Percentiles rank a stretch among this genome's conserved stretches.
phyloP scores from a whole-genome alignment of 1,140 invertebrate species.

The Coptotermes formosanus region DNA sequence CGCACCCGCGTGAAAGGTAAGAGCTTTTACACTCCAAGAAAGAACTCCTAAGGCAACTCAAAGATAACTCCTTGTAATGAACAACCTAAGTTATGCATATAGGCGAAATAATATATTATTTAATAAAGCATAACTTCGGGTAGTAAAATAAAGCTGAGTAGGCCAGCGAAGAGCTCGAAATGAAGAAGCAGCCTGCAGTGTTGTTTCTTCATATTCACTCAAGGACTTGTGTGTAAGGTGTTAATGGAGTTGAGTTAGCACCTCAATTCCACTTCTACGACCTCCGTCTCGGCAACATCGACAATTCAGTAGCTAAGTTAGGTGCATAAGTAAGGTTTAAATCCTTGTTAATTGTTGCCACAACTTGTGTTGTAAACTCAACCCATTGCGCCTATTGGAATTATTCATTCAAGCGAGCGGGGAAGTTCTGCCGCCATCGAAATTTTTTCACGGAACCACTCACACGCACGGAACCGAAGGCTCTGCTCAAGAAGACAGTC shows the following conservation, averaged over 20 bases:
- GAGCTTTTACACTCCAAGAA: background rate
- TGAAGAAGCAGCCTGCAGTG: background rate
- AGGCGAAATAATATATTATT: background rate
- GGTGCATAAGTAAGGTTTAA: background rate
- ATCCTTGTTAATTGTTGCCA: constrained; percentile 9
- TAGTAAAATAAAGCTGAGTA: background rate
- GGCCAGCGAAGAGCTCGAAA: background rate
- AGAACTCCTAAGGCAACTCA: background rate
- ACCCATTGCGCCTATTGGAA: too few relatives aligned
- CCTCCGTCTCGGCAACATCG: background rate
- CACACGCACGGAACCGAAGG: too few relatives aligned
- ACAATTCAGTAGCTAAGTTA: background rate
- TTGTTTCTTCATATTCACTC: too few relatives aligned
- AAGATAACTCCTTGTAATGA: background rate
- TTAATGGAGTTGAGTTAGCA: background rate
- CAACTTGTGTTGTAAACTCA: background rate
- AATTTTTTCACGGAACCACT: too few relatives aligned
- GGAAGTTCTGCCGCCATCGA: too few relatives aligned
- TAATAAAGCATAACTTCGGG: background rate
- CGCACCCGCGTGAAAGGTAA: background rate
- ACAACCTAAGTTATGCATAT: background rate
- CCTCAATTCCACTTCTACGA: background rate
- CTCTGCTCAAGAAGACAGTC: too few relatives aligned
- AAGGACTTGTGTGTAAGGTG: background rate
- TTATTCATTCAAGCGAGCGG: too few relatives aligned